phyloP scores from a whole-genome alignment of 2,888 invertebrate species.

The Lacanobia oleracea region DNA sequence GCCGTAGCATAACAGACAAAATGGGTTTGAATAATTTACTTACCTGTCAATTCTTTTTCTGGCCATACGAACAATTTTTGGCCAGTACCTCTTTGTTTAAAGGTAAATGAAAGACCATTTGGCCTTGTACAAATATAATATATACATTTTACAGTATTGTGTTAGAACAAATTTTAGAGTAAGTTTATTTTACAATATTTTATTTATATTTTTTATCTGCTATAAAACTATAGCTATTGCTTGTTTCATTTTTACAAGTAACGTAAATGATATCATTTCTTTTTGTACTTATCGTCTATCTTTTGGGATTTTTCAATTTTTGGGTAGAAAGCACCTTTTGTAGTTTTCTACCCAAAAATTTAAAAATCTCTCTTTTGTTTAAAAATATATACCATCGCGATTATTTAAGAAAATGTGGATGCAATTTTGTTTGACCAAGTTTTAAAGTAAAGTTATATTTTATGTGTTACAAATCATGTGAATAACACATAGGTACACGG shows the following conservation, averaged over 20 bases:
- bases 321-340: too few species aligned
- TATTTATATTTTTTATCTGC: not conserved
- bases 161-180: conserved; percentile 36
- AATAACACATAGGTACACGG: not conserved
- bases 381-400: not conserved
- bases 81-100: not conserved
- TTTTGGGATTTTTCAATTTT: not conserved
- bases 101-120: not conserved
- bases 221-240: not conserved
- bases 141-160: conserved; percentile 48
- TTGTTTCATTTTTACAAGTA: not conserved
- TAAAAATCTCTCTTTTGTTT: too few species aligned
- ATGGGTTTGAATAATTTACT: not conserved
- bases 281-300: not conserved
- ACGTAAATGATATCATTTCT: not conserved
- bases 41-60: not conserved
- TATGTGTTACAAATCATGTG: not conserved
- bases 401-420: not conserved
- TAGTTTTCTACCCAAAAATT: too few species aligned
- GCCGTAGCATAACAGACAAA: not conserved
- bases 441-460: not conserved
- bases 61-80: not conserved
- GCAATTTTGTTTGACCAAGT: not conserved
- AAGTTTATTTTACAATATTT: conserved; percentile 9
- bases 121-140: conserved; percentile 45